Evolutionary conservation across 2,797 vertebrate species (phyloP), one percentile per base, ranked within the genome.

Genomic region (Lacerta viridis): DNA sequence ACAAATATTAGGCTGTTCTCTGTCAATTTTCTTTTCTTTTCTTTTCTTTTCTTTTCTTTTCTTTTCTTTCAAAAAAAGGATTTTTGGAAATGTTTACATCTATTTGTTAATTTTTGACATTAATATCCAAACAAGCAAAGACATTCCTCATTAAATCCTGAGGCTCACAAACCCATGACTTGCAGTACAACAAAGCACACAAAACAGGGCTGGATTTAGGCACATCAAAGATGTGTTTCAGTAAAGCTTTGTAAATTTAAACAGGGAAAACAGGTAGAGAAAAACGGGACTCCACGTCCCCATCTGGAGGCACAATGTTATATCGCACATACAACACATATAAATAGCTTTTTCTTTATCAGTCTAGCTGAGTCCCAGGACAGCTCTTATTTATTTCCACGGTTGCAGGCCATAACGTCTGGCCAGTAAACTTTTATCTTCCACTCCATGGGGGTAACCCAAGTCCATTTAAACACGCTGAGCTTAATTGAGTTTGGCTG

Each of bases 401-500:
- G 33, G 50, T 72, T 80, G 46, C 66, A 84, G 82, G 68, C 17
- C 76, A 80, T 79, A 80, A 85, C 39, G 74, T 85, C 36, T 74
- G 82, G 79, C 20, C 88, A 80, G 77, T 85, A 75, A 89, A 89
- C 39, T 75, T 80, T 66, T 74, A 80, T 85, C 59, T 85, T 72
- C 39, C 50, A 71, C 66, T 79, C 87, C 72, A 71, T 80, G 83
- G 83, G 69, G 46, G 83, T 29, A 80, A 80, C 66, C 66, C 75
- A 13, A 71, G 82, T 84, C 77, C 76, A 89, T 89, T 89, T 84
- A 85, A 80, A 61, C 76, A 74, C 66, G 87, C 75, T 80, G 77
- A 80, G n/a, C 68, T 85, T 89, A 85, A 89, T 75, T 89, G 83
- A 85, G 83, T 76, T 89, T 85, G n/a, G 69, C 88, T 80, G 76